Evolutionary conservation across 2,797 vertebrate species (phyloP), one percentile per base, ranked within the genome.

Genomic region (Ficedula albicollis): DNA sequence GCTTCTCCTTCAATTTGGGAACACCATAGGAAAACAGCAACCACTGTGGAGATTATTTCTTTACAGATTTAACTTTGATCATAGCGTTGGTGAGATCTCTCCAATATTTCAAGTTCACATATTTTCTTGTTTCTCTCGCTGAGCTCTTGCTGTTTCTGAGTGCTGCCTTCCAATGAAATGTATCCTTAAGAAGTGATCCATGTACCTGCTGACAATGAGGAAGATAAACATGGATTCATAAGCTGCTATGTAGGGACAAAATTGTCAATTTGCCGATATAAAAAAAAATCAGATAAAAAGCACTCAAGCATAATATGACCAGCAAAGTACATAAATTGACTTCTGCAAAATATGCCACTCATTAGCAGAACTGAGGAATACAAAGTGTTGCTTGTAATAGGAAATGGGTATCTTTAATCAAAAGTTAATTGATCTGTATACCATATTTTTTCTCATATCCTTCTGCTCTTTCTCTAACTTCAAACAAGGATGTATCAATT

Each of bases 391-490:
- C 43, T 85, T 93, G 55, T 90, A 94, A 82, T 29, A 74, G 56
- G 92, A 91, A 91, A 95, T 41, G 68, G 27, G 34, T 36, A 51
- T n/a, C 74, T 92, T 94, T 80, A 95, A 91, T 85, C 84, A 96
- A 77, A 90, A 74, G 59, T 48, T 84, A 75, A 78, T 94, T 95
- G 89, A 79, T 79, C 64, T 79, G 38, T 29, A 32, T 30, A 59
- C 25, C 36, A 58, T 44, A 51, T 88, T 89, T 90, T 52, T 78
- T 69, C 49, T 69, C 63, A 64, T 26, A 59, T 88, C 75, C 77
- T 86, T 88, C 87, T 88, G n/a, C 51, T 88, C 16, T 43, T 91
- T 92, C 66, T 84, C 49, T 67, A 70, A 64, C 78, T 93, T 89
- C 82, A 93, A 87, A 88, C 10, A 66, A 66, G 26, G 44, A 5